Conservation (phyloP, 2,113 vertebrate genomes). For the Cavia aperea region DNA sequence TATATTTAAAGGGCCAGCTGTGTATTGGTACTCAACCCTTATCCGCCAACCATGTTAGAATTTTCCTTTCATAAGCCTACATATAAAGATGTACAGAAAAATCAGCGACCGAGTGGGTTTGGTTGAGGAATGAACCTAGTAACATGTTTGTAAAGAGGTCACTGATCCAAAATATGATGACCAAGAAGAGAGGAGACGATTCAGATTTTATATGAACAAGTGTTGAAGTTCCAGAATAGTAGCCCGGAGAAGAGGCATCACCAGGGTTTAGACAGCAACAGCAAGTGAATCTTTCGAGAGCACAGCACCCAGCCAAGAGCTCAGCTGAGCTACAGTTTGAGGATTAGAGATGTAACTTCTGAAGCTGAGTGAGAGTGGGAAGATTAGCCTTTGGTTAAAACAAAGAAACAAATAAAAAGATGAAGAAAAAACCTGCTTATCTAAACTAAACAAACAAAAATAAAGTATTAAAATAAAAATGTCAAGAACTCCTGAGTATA, state of each 20-base stretch:
- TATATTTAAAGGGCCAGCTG: neutral
- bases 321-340: neutral
- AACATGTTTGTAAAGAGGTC: neutral
- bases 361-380: neutral
- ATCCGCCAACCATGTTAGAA: neutral
- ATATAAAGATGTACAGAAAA: neutral
- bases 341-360: fast-evolving
- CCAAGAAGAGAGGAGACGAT: neutral
- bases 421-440: neutral
- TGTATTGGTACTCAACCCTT: too few species aligned
- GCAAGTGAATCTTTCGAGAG: neutral
- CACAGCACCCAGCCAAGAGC: neutral
- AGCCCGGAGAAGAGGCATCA: neutral
- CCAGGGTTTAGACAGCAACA: too few species aligned
- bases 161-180: neutral
- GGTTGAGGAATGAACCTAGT: neutral
- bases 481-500: too few species aligned
- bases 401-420: neutral
- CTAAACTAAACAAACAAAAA: neutral
- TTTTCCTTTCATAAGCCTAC: neutral
- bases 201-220: neutral
- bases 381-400: neutral
- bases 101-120: neutral
- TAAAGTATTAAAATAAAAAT: neutral
- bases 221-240: neutral